Base-by-base conservation (phyloP, 2,888 invertebrate species). In the Tortrix viridana region DNA sequence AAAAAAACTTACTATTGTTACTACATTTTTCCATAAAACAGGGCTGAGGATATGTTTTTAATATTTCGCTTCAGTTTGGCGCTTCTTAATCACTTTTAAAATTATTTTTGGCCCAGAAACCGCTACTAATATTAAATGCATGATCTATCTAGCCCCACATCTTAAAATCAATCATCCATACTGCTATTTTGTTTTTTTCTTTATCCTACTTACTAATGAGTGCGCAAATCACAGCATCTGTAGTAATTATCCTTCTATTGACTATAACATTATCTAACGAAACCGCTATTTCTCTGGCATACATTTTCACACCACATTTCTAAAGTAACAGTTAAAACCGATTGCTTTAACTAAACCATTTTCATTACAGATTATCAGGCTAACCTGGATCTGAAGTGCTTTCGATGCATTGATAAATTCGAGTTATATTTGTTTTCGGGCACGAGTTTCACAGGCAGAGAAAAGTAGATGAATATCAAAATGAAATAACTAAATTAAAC, bases 381-480 rank as follows among this genome's bases (percentile, higher is more conserved):
- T 62, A 63, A 63, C 52, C 63, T 44, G 38, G 47, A 32, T 58
- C 26, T 32, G 6, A 23, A 57, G 52, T 63, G 58, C 47, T 57
- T 53, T 63, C 58, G 63, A 58, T 63, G 47, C 57, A 63, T 47
- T 48, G 63, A 58, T 63, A 63, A 47, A 22, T 18, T 53, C 41
- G 16, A 61, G 49, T 50, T 49, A 56, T 56, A 43, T 46, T n/a
- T 46, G 23, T 37, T 23, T 37, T 44, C 23, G 16, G 19, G 37
- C 23, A 57, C 38, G 46, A 56, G 22, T 50, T 23, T 1, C 56
- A 19, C 50, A 46, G 23, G 32, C 7, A 19, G 18, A 14, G 19
- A 26, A 26, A 26, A 9, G 9, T 26, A 26, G n/a, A 38, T 38
- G 4, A n/a, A 5, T 38, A 38, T 38, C n/a, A 38, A 38, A n/a